A percentile compares a stretch with the other conserved stretches of the same genome.
phyloP scores from a whole-genome alignment of 2,888 invertebrate genomes.

The Ectemnius continuus region DNA sequence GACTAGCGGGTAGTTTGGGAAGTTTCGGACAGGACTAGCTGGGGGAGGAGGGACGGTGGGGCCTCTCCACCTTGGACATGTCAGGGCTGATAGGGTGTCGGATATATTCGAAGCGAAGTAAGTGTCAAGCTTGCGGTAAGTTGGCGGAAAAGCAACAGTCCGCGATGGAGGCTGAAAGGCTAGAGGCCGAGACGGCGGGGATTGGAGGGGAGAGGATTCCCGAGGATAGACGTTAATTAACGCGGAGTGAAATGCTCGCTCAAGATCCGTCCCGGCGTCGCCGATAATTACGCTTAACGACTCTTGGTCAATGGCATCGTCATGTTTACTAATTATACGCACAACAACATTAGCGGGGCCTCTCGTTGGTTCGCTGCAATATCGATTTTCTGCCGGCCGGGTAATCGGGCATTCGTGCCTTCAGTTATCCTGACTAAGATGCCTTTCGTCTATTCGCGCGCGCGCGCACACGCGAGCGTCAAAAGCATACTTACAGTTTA shows the following conservation, averaged over 20 bases:
- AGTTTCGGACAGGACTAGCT: conserved; percentile 15
- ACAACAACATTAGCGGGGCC: conserved; percentile 8
- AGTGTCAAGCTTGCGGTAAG: conserved; percentile 22
- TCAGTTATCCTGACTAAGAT: too few relatives aligned
- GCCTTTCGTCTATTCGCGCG: too few relatives aligned
- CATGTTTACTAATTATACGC: conserved; percentile 11
- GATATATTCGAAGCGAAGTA: conserved; percentile 16
- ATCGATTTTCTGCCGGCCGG: too few relatives aligned
- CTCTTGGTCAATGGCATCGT: conserved; percentile 10
- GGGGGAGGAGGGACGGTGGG: conserved; percentile 1
- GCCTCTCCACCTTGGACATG: conserved; percentile 30
- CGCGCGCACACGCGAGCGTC: too few relatives aligned
- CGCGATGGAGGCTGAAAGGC: conserved; percentile 14
- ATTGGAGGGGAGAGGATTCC: neutral
- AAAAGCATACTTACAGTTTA: too few relatives aligned
- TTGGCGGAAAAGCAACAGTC: conserved; percentile 47
- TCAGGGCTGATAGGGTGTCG: conserved; percentile 25
- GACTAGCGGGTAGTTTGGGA: neutral
- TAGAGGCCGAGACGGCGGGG: conserved; percentile 1
- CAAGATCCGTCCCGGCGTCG: conserved; percentile 8
- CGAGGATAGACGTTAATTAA: conserved; percentile 49
- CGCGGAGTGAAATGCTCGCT: conserved; percentile 11
- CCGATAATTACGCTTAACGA: conserved; percentile 31
- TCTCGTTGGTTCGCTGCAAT: too few relatives aligned
- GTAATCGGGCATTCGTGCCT: too few relatives aligned